phyloP scores from a whole-genome alignment of 1,140 invertebrate genomes.

The Ceratina australensis region DNA sequence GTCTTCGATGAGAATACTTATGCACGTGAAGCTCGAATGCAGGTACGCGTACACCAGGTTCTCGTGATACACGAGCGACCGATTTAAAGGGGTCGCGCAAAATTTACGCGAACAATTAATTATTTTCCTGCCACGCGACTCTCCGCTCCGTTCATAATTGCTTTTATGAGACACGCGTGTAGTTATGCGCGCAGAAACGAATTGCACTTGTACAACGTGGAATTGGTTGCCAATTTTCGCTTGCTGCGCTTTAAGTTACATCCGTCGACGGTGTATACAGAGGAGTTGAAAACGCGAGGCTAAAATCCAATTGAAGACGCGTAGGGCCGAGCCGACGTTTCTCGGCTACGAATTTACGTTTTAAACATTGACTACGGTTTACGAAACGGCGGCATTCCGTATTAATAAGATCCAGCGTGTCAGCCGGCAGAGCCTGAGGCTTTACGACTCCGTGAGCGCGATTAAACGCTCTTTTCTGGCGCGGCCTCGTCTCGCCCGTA shows the following conservation, averaged over 20 bases:
- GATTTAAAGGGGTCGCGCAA: neutral
- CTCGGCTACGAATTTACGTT: slow-evolving; percentile 36
- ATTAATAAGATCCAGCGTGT: slow-evolving; percentile 54
- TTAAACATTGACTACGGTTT: slow-evolving; percentile 52
- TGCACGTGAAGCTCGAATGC: too few species aligned
- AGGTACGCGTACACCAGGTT: neutral
- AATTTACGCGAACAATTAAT: slow-evolving; percentile 14
- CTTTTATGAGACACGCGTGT: neutral
- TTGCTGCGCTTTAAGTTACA: neutral
- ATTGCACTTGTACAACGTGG: neutral
- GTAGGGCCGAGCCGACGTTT: neutral
- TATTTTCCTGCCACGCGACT: neutral
- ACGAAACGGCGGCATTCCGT: slow-evolving; percentile 53
- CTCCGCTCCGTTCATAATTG: slow-evolving; percentile 2
- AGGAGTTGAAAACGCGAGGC: too few species aligned
- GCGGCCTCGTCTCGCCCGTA: slow-evolving; percentile 37
- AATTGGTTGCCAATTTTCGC: neutral
- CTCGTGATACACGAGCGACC: neutral
- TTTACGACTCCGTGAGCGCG: slow-evolving; percentile 49
- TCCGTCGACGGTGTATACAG: too few species aligned
- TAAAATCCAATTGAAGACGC: neutral
- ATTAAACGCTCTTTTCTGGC: slow-evolving; percentile 44
- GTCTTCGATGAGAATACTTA: neutral
- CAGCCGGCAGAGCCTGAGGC: slow-evolving; percentile 13
- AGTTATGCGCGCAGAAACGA: neutral